Base-by-base conservation (phyloP, 2,797 vertebrate species). In the Hafferia zeledoni region DNA sequence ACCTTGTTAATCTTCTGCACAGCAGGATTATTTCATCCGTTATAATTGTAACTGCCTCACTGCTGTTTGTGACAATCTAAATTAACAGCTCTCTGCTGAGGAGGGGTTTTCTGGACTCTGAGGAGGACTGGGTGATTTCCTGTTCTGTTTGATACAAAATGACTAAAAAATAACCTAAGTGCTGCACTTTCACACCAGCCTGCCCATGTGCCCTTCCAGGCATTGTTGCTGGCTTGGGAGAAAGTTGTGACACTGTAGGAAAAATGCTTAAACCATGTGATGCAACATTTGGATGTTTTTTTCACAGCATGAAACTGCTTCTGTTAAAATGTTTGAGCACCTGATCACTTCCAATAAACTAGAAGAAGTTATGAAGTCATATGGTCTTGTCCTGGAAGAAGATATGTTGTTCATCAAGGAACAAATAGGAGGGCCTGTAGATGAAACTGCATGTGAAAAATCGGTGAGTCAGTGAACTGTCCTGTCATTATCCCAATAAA, bases 371-470 rank as follows among this genome's bases (percentile, higher is more conserved):
- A 98, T 99, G 98, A 6, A 95, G 89, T 25, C 87, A 0, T 97
- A 99, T 24, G 99, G 98, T 46, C 98, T 99, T 65, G 39, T 94
- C 44, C 97, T 99, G 67, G 98, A 99, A 5, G 97, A 99, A 63
- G 99, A 99, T 89, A 97, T 99, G 83, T 43, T 85, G 33, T 99
- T 99, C 95, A 99, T 99, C 87, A 99, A 99, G 96, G 99, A 99
- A 78, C 99, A 98, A 87, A 99, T 99, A 72, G 97, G 86, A 28
- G 99, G 99, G 84, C 99, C 99, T 13, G 59, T 75, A 60, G 75
- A 96, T 64, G 92, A 95, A 70, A 57, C 88, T 4, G 19, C 89
- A 17, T 89, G 92, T 78, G 52, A 22, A 63, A 55, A 86, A 55
- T 47, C 13, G 41, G 97, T 97, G 79, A 96, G 97, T 97, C 53